Evolutionary conservation across 2,113 vertebrate genomes (phyloP), one percentile per base, ranked within the genome.

Genomic region (Phasianus colchicus): DNA sequence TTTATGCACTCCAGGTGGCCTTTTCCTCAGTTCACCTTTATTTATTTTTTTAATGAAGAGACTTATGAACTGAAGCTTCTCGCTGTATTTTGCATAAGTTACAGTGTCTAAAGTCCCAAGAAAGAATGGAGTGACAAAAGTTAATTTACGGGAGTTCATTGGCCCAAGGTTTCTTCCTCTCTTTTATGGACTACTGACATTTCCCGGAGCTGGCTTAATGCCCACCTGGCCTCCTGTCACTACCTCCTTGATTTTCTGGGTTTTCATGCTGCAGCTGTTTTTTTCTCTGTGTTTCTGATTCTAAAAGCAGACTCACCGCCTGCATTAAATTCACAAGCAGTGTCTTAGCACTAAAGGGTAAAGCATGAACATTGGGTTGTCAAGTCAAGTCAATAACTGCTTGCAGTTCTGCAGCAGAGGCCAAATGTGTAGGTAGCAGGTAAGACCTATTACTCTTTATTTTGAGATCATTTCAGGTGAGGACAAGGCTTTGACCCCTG

Each of bases 331-430:
- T 91, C 71, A 29, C 17, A 84, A 57, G 45, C 76, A 90, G 52
- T 54, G 67, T 18, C 54, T 95, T 71, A 43, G 47, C 63, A 50
- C 19, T 73, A 76, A 86, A 63, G 48, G 54, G n/a, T 70, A 90
- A 94, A 94, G 32, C n/a, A 34, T 21, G 24, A 84, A 61, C 36
- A 90, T 18, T 7, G 1, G 10, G 36, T 78, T 92, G 69, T 86
- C 67, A 90, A 79, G 78, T 71, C 79, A 95, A 95, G 78, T 83
- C 83, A 88, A 71, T 92, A 93, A 96, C 58, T 74, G 77, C 72
- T 95, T 95, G 75, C 15, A 7, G 54, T 73, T 93, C 85, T 66
- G 78, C 58, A 90, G 66, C 78, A 70, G 55, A 88, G 61, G 78
- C 75, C 75, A 91, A 22, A 10, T 3, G 0, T 63, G 40, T 42